phyloP scores from a whole-genome alignment of 2,113 vertebrate genomes.

The Eurystomus gularis region DNA sequence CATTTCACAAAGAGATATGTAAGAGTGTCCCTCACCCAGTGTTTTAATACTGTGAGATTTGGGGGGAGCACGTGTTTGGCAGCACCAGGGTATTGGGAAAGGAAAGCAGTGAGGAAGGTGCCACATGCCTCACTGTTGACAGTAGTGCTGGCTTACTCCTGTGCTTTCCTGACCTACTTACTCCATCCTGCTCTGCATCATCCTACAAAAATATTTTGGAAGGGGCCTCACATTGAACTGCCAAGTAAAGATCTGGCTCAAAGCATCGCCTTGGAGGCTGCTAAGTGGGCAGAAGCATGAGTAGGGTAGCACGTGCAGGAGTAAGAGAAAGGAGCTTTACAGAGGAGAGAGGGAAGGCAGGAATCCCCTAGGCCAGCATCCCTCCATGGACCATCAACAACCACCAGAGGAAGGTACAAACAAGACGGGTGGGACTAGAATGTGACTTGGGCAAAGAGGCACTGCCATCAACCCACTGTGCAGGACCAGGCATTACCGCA shows the following conservation, averaged over 20 bases:
- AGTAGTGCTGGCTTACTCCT: background rate
- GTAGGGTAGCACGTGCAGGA: background rate
- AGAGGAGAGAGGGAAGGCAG: background rate
- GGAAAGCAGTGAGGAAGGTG: background rate
- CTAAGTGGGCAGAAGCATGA: background rate
- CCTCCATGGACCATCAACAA: too few relatives aligned
- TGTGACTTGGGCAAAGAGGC: background rate
- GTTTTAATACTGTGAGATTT: background rate
- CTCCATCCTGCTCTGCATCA: background rate
- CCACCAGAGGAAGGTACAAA: background rate
- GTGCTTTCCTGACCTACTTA: background rate
- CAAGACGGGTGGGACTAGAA: fast-evolving
- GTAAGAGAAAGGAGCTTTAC: background rate
- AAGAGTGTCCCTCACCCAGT: background rate
- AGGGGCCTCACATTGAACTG: background rate
- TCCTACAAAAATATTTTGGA: background rate
- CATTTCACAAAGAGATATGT: background rate
- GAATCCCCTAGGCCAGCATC: background rate
- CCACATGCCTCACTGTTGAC: background rate
- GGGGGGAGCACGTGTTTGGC: background rate
- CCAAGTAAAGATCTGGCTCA: background rate
- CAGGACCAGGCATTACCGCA: background rate
- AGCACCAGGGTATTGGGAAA: background rate
- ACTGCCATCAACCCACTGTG: background rate
- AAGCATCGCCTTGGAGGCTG: background rate